These are phyloP conservation scores for Callaeas wilsoni DNA, from an alignment of 2,113 vertebrate species.

Conservation along the genomic window DNA sequence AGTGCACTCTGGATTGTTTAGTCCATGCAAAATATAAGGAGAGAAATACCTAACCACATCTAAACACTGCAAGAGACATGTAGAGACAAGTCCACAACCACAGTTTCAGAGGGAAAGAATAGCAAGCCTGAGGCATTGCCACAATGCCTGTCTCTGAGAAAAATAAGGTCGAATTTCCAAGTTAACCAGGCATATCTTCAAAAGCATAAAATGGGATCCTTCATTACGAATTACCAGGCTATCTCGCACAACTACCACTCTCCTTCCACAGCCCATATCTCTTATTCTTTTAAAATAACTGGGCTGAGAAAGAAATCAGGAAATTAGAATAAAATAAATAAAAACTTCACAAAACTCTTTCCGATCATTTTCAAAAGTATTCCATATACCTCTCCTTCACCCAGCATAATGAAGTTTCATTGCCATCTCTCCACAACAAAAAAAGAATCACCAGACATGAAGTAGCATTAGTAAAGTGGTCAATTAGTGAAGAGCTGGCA, in stretches of 20 bases:
- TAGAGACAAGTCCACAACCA: not conserved
- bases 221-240: not conserved
- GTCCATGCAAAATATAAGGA: not conserved
- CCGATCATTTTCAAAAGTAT: not conserved
- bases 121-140: not conserved
- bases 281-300: not conserved
- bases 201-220: not conserved
- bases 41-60: not conserved
- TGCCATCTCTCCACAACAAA: not conserved
- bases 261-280: not conserved
- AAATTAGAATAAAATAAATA: not conserved
- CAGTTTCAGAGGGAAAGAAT: not conserved
- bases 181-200: not conserved
- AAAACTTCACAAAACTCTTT: not conserved
- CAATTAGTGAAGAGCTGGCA: constrained; percentile 29
- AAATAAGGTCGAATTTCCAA: not conserved
- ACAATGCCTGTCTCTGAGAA: not conserved
- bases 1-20: not conserved
- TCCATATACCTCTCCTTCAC: not conserved
- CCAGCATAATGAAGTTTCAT: not conserved
- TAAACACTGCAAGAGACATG: not conserved
- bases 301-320: not conserved
- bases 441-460: not conserved
- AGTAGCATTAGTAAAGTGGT: constrained; percentile 23
- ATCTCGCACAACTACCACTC: not conserved